phyloP scores from a whole-genome alignment of 2,888 invertebrate genomes.

The Yponomeuta sedellus region DNA sequence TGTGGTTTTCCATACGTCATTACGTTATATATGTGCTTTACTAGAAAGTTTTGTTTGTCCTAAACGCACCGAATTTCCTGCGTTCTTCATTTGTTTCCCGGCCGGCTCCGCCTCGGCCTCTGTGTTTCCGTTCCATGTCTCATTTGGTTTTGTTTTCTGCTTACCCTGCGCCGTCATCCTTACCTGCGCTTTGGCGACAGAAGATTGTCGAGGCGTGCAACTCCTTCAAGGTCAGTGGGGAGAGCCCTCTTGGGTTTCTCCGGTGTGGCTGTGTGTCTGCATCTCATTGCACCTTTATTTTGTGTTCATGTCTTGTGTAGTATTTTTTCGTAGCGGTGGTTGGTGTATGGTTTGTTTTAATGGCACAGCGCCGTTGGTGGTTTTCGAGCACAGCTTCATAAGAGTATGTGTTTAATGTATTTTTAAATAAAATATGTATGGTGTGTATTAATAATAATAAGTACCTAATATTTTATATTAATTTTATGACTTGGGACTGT shows the following conservation, averaged over 20 bases:
- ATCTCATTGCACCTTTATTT: slow-evolving; percentile 2
- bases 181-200: slow-evolving; percentile 75
- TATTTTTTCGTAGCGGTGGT: slow-evolving; percentile 20
- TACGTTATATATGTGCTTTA: background rate
- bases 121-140: slow-evolving; percentile 22
- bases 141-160: slow-evolving; percentile 52
- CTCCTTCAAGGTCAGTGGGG: slow-evolving; percentile 88
- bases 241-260: background rate
- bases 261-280: background rate
- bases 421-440: slow-evolving; percentile 23
- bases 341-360: slow-evolving; percentile 32
- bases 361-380: slow-evolving; percentile 46
- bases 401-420: slow-evolving; percentile 26
- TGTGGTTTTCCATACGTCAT: background rate
- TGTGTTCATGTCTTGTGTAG: slow-evolving; percentile 1
- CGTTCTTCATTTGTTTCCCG: background rate
- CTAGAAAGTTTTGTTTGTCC: background rate
- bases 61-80: slow-evolving; percentile 2
- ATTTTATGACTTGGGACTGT: background rate
- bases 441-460: slow-evolving; percentile 14
- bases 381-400: slow-evolving; percentile 40
- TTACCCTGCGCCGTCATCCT: slow-evolving; percentile 46
- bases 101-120: slow-evolving; percentile 7
- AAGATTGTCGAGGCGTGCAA: slow-evolving; percentile 97
- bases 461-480: slow-evolving; percentile 17